Percentiles rank a stretch among this genome's conserved stretches.
phyloP scores from a whole-genome alignment of 2,113 vertebrate species.

The Neofelis nebulosa region DNA sequence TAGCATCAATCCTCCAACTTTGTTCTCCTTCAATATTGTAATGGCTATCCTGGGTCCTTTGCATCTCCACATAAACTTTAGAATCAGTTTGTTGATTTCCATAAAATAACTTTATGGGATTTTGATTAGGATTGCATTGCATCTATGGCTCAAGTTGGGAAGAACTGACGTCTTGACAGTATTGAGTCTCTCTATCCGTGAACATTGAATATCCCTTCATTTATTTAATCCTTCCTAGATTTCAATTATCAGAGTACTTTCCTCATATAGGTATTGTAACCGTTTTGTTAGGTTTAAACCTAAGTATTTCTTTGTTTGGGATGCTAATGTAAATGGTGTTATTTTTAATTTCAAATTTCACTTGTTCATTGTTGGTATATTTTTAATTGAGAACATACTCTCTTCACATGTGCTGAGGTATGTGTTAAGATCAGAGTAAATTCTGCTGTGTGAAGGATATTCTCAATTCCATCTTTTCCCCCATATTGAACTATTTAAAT shows the following conservation, averaged over 20 bases:
- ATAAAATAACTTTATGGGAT: not conserved
- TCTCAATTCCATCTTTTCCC: not conserved
- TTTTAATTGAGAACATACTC: not conserved
- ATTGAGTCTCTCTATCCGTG: not conserved
- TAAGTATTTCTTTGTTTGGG: not conserved
- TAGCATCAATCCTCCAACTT: not conserved
- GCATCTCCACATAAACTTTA: not conserved
- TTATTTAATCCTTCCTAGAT: not conserved
- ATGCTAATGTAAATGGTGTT: not conserved
- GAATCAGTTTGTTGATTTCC: not conserved
- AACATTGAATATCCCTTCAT: not conserved
- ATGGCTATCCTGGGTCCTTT: not conserved
- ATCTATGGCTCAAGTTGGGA: not conserved
- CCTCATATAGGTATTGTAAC: not conserved
- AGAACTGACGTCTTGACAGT: not conserved
- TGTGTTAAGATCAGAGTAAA: not conserved
- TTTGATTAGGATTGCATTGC: not conserved
- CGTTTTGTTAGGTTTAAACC: not conserved
- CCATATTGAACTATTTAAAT: not conserved
- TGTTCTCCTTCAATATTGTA: not conserved
- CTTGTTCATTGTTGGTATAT: not conserved
- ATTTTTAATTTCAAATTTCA: not conserved
- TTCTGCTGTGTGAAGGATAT: not conserved
- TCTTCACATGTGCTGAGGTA: not conserved
- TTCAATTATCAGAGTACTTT: not conserved